phyloP scores from a whole-genome alignment of 2,113 vertebrate species.

The Petaurus breviceps region DNA sequence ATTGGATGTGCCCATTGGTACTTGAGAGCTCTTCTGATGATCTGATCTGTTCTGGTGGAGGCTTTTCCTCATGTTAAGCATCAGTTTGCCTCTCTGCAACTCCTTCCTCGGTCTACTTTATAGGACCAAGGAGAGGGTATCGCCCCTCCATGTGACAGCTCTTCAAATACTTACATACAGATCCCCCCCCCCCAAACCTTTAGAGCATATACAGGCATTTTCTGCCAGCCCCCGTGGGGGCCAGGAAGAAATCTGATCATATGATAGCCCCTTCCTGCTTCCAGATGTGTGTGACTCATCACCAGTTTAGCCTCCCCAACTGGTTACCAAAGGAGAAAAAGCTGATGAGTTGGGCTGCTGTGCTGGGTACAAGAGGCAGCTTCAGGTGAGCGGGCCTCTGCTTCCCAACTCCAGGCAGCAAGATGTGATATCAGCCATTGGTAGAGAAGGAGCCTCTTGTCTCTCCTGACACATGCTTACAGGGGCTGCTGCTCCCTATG shows the following conservation, averaged over 20 bases:
- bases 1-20: rapidly evolving
- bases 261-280: not conserved
- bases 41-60: not conserved
- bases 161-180: not conserved
- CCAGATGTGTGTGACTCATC: not conserved
- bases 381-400: not conserved
- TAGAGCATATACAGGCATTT: not conserved
- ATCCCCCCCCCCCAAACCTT: not conserved
- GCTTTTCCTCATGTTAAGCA: not conserved
- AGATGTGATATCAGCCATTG: not conserved
- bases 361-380: not conserved
- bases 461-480: not conserved
- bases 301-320: not conserved
- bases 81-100: not conserved
- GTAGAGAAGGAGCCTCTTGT: not conserved
- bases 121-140: not conserved
- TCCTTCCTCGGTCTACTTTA: not conserved
- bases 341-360: not conserved
- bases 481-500: not conserved
- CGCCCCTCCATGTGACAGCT: not conserved
- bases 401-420: too few relatives aligned
- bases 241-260: not conserved
- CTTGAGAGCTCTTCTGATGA: not conserved
- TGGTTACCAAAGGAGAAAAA: not conserved
- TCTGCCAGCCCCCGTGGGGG: not conserved